Conservation (phyloP, 2,113 vertebrate species). For the Cyprinodon brontotheroides region DNA sequence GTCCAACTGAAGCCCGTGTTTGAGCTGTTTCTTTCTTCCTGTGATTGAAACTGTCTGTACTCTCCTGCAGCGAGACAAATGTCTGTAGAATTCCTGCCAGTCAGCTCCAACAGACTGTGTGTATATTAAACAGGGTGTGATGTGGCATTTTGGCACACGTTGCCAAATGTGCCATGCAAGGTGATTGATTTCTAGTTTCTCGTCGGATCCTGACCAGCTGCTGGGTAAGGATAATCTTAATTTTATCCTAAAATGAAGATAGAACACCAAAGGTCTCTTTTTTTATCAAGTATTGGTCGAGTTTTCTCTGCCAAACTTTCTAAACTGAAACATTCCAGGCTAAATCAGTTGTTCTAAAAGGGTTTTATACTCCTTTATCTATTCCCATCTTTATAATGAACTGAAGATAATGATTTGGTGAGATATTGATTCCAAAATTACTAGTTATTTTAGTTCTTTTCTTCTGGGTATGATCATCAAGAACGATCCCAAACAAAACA, state of each 20-base stretch:
- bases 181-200: conserved; percentile 23
- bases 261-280: background rate
- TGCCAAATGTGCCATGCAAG: conserved; percentile 17
- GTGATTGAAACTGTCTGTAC: conserved; percentile 49
- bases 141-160: conserved; percentile 11
- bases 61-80: conserved; percentile 51
- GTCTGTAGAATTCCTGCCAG: conserved; percentile 51
- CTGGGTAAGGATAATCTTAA: background rate
- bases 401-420: no score
- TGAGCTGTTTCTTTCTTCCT: conserved; percentile 40
- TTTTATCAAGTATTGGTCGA: background rate
- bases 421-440: no score
- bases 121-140: background rate
- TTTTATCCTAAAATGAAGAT: background rate
- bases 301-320: background rate
- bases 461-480: no score
- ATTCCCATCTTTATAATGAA: no score
- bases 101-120: conserved; percentile 25
- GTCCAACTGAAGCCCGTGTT: conserved; percentile 21
- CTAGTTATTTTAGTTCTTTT: no score
- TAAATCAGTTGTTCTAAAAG: background rate
- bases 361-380: background rate
- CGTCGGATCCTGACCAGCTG: background rate
- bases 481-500: background rate
- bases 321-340: background rate